Base-by-base conservation (phyloP, 2,888 invertebrate genomes). In the Tetanocera ferruginea region DNA sequence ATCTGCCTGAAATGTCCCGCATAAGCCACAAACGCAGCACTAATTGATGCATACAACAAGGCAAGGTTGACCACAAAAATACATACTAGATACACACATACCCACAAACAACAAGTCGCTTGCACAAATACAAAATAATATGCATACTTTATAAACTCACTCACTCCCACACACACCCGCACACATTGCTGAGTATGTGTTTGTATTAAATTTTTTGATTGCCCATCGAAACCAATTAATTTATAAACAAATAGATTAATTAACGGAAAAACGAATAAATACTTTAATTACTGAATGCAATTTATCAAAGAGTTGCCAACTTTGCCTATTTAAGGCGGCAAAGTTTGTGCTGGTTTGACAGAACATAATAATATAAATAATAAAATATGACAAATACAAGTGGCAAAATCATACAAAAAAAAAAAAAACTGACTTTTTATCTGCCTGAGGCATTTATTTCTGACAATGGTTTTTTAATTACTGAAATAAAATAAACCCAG, bases 211-310 rank as follows among this genome's bases (percentile, higher is more conserved):
- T 37, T 23, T 23, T 19, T 67, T 67, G 43, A 67, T 43, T 43
- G 23, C 37, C n/a, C 23, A 23, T 19, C 49, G 19, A 67, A 67
- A 49, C 23, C 37, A 14, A 67, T 67, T 67, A 43, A 37, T 37
- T 66, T 66, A 31, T 67, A 67, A 67, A 43, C 43, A 67, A 67
- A 67, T 67, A 67, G 67, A 43, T 67, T 67, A 67, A 67, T 67
- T 43, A 67, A 43, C 43, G 23, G 23, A 67, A 67, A 49, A 60
- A 28, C 14, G 43, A 43, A 43, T 43, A 43, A 43, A 43, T 43
- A 43, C 43, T 43, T 43, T 43, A 43, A 43, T 43, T 43, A 43
- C 43, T 43, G 43, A 43, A 43, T 43, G 43, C 43, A 43, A 43
- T 43, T 43, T 43, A 43, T 43, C 43, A 43, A 43, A 11, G 43